Evolutionary conservation across 2,797 vertebrate genomes (phyloP).

Genomic region (Halcyon smyrnensis): DNA sequence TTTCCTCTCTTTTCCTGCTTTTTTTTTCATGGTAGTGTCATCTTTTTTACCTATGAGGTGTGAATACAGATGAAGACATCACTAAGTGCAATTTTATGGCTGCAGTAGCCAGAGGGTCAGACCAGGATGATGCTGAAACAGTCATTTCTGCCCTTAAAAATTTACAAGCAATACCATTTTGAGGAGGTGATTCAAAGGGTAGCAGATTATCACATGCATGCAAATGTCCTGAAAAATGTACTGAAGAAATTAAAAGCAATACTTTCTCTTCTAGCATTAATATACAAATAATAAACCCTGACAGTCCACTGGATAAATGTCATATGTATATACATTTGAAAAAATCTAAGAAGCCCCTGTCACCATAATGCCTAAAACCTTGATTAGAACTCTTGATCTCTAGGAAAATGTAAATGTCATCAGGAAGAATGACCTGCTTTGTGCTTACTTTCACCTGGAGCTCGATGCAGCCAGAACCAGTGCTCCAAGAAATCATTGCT

Average conservation of each 20-base stretch:
- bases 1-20: not conserved
- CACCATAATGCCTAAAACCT: not conserved
- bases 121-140: not conserved
- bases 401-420: not conserved
- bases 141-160: not conserved
- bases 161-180: not conserved
- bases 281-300: not conserved
- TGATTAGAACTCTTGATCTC: not conserved
- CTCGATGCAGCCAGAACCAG: not conserved
- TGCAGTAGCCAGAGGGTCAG: not conserved
- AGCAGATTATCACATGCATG: fast-evolving
- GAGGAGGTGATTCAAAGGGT: not conserved
- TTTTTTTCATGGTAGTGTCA: not conserved
- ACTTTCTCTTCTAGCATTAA: not conserved
- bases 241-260: not conserved
- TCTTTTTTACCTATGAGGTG: not conserved
- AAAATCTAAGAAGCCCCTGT: not conserved
- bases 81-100: not conserved
- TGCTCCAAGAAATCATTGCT: not conserved
- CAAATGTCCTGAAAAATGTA: not conserved
- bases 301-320: not conserved
- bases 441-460: not conserved
- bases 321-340: not conserved
- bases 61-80: not conserved
- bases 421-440: not conserved